Conservation (phyloP, 2,113 vertebrate species). For the Litocranius walleri region DNA sequence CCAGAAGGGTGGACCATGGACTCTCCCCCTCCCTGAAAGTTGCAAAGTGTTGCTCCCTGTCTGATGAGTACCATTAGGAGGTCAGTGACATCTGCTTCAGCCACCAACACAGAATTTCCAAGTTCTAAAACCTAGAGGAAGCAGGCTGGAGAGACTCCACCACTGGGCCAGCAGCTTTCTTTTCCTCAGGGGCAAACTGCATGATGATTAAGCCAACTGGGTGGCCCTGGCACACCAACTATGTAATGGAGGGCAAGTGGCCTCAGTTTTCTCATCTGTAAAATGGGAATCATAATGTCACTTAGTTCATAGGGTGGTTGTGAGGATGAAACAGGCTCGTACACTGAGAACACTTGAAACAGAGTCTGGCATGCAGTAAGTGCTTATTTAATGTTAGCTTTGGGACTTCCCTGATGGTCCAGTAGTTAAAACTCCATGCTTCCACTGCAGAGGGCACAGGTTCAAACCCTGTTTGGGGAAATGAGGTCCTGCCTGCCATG, state of each 20-base stretch:
- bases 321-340: neutral
- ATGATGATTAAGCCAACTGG: neutral
- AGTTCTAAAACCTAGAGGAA: neutral
- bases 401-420: neutral
- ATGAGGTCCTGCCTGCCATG: neutral
- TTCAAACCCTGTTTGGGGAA: neutral
- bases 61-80: neutral
- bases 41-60: neutral
- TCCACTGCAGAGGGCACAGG: neutral
- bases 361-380: neutral
- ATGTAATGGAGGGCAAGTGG: neutral
- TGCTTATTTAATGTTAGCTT: neutral
- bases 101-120: neutral
- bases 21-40: neutral
- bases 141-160: neutral
- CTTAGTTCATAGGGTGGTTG: neutral
- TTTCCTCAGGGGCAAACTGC: neutral
- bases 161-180: neutral
- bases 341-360: neutral
- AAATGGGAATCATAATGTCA: neutral
- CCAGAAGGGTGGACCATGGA: neutral
- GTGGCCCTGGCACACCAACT: neutral
- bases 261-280: neutral
- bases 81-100: neutral
- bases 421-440: neutral